Base-by-base conservation (phyloP, 1,140 invertebrate species). In the Euura saliciscinereae region DNA sequence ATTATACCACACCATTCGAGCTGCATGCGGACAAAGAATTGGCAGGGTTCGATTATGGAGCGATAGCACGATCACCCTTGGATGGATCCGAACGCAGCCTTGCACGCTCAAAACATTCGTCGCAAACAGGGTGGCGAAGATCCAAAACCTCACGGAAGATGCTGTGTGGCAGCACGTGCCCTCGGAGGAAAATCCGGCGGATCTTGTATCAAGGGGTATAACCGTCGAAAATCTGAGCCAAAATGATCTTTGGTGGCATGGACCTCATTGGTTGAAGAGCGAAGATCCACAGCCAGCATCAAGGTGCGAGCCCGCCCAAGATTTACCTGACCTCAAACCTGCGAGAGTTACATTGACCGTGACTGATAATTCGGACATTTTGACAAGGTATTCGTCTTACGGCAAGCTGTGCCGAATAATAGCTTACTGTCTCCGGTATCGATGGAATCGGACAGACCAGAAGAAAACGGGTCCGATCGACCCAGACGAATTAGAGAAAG, bases 81-180 rank as follows among this genome's bases (percentile, higher is more conserved):
- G n/a, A n/a, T 86, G 85, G 85, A 74, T 87, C 7, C 43, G 69
- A 11, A 73, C 76, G 66, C 2, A 66, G 4, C 43, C 79, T 6
- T 43, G 72, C 5, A 65, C 64, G 5, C 78, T 74, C 71, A 78
- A 82, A 71, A 74, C 74, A 8, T 84, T 82, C 70, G 77, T 85
- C 7, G 76, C 76, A 5, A 85, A 88, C 74, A 71, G 82, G 64
- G 79, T 86, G 2, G 66, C 71, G 44, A 45, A 82, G 69, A 85
- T 86, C 66, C 81, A 83, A 71, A 70, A 77, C 65, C 4, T 75
- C 4, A 75, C 73, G 11, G 28, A 66, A 4, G 44, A 68, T 10
- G 43, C 68, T 43, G 65, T 7, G 68, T 70, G 46, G 46, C 6
- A 51, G 11, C 46, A 51, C 11, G 46, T 51, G 11, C 6, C 6